Evolutionary conservation across 1,140 invertebrate genomes (phyloP).

Genomic region (Dreissena rostriformis): DNA sequence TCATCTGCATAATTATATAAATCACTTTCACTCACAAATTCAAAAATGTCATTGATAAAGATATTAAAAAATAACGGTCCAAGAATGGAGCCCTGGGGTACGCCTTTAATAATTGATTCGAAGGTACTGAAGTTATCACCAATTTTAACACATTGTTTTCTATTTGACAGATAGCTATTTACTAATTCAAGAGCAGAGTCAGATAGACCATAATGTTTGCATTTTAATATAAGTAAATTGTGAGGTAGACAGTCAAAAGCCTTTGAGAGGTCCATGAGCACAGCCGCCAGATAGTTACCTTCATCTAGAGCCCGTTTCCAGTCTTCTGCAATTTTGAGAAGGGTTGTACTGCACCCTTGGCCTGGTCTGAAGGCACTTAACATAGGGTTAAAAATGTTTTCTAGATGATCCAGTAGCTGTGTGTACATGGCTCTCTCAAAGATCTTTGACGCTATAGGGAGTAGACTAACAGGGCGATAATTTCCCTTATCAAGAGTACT

Average conservation of each 20-base stretch:
- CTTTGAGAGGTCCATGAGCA: constrained; percentile 52
- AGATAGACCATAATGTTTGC: constrained; percentile 17
- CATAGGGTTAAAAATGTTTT: constrained; percentile 33
- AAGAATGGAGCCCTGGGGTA: constrained; percentile 17
- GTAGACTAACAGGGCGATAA: constrained; percentile 37
- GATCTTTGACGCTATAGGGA: constrained; percentile 25
- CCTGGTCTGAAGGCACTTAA: constrained; percentile 27
- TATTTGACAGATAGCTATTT: not conserved
- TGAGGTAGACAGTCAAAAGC: constrained; percentile 40
- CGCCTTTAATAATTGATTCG: not conserved
- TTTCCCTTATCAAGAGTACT: constrained; percentile 31
- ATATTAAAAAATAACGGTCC: constrained; percentile 6
- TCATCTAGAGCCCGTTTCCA: constrained; percentile 34
- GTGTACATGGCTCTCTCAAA: constrained; percentile 49
- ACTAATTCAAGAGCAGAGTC: constrained; percentile 24
- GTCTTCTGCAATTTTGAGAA: constrained; percentile 21
- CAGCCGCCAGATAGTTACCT: constrained; percentile 28
- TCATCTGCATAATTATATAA: constrained; percentile 34
- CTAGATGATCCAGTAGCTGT: constrained; percentile 25
- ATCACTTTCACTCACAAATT: not conserved
- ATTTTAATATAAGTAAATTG: constrained; percentile 24
- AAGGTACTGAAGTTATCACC: not conserved
- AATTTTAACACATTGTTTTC: constrained; percentile 25
- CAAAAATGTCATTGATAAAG: constrained; percentile 38
- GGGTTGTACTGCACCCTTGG: constrained; percentile 25